Base-by-base conservation (phyloP, 2,888 invertebrate species). In the Mimachlamys varia region DNA sequence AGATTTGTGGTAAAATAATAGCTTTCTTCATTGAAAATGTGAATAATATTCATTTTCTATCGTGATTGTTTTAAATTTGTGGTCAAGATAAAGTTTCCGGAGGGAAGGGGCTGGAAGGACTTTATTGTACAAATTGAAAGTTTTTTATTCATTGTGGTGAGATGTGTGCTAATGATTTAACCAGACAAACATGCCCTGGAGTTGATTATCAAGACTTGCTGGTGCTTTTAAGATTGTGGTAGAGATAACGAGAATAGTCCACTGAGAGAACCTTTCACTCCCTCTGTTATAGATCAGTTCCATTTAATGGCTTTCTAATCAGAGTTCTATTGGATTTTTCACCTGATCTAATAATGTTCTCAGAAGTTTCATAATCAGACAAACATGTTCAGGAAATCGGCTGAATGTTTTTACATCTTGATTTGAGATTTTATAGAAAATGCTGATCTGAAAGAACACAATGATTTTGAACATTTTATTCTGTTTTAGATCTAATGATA, bases 151-250 rank as follows among this genome's bases (percentile, higher is more conserved):
- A 76, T 33, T 76, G 33, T 76, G 33, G 76, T 33, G 76, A 76
- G 33, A 12, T 17, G 7, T 62, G 27, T 27, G 33, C 12, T 3
- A 58, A 33, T 76, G 76, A 33, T 76, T 22, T 12, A 27, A 76
- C 33, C 33, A 27, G 76, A 76, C 33, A 76, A 76, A 33, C 76
- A 76, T 7, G 12, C 13, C 13, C 33, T 33, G 2, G 76, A 76
- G 12, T 76, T 76, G 10, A 27, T 62, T 27, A 62, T 33, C 76
- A 76, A 76, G 76, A 76, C 76, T 33, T 33, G 33, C 33, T 76
- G 76, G 76, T 76, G 76, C 76, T 76, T 76, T 76, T 76, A 76
- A 33, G 76, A 76, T 76, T 76, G 76, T 76, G 76, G 76, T 76
- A 7, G 76, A 76, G 76, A 76, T 76, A 76, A 27, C 76, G 15